Evolutionary conservation across 2,888 invertebrate genomes (phyloP).

Genomic region (Xestia c-nigrum): DNA sequence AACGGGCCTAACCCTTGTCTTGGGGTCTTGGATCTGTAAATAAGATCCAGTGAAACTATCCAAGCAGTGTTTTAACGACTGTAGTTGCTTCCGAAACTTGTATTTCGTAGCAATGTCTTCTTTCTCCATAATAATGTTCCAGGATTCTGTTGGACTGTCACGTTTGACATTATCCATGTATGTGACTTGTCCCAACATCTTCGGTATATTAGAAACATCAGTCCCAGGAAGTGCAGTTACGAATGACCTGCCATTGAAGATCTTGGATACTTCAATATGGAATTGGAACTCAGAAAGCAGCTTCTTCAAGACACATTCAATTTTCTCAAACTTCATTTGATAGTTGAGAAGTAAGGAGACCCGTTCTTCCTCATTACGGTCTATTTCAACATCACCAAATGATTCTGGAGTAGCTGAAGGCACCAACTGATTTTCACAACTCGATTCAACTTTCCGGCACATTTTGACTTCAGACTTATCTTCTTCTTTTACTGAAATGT

Average conservation of each 20-base stretch:
- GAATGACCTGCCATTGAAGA: slow-evolving; percentile 79
- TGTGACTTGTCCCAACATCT: slow-evolving; percentile 69
- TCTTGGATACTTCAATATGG: slow-evolving; percentile 85
- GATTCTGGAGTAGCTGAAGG: slow-evolving; percentile 82
- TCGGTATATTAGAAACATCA: slow-evolving; percentile 72
- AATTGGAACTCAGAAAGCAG: slow-evolving; percentile 83
- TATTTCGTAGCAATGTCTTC: slow-evolving; percentile 78
- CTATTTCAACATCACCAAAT: slow-evolving; percentile 83
- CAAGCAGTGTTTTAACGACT: slow-evolving; percentile 78
- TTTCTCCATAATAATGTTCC: slow-evolving; percentile 83
- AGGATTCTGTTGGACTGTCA: slow-evolving; percentile 75
- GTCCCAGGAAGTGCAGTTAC: slow-evolving; percentile 72
- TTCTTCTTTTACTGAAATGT: slow-evolving; percentile 72
- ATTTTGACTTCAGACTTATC: slow-evolving; percentile 77
- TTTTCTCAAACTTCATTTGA: slow-evolving; percentile 81
- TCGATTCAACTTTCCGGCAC: slow-evolving; percentile 81
- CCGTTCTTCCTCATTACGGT: slow-evolving; percentile 82
- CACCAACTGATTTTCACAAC: slow-evolving; percentile 65
- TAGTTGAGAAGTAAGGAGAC: slow-evolving; percentile 78
- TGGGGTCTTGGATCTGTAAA: slow-evolving; percentile 68
- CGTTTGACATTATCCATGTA: slow-evolving; percentile 71
- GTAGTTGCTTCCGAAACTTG: slow-evolving; percentile 79
- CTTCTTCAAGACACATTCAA: slow-evolving; percentile 80
- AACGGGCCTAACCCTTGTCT: slow-evolving; percentile 46
- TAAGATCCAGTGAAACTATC: slow-evolving; percentile 77